Evolutionary conservation across 30 jellyfish, hydroid and myxozoan genomes (phyloP), one percentile per base, ranked within the genome.

Genomic region (Aurelia sp.): DNA sequence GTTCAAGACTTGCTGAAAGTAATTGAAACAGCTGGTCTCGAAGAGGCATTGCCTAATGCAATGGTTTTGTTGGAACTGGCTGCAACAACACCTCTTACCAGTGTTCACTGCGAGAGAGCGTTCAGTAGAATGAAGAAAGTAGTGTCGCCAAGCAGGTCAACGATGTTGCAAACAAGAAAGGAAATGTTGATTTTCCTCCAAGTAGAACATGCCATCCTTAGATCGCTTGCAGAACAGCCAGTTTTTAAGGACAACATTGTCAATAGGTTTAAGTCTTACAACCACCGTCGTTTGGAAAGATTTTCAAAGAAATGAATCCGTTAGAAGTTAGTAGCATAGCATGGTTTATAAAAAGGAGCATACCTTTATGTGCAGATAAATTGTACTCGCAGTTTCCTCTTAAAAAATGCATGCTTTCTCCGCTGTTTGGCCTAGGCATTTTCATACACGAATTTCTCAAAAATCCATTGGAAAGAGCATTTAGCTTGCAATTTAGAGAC

Each of bases 11-110:
- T n/a, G n/a, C n/a, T n/a, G n/a, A n/a, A n/a, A n/a, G n/a, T n/a
- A n/a, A n/a, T n/a, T n/a, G n/a, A n/a, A n/a, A n/a, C 85, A 57
- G 77, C 77, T 7, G 44, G 77, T 33, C 77, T 66, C 52, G 52
- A 66, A 41, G 52, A 35, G 4, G 44, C 44, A 35, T 35, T 35
- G 44, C 44, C 44, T 35, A 3, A 35, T 35, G 44, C 44, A 35
- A 35, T 35, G 3, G 44, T 35, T 35, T 35, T 35, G 44, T 35
- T 2, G 4, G 44, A 35, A 35, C 44, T 35, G 44, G 44, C 3
- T 35, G 44, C 44, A 35, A 35, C 44, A 35, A 35, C 44, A 35
- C 44, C n/a, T n/a, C n/a, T n/a, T n/a, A n/a, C n/a, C n/a, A n/a
- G n/a, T n/a, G n/a, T n/a, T n/a, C n/a, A n/a, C n/a, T n/a, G n/a